Base-by-base conservation (phyloP, 2,888 invertebrate genomes). In the Caenorhabditis sp. region DNA sequence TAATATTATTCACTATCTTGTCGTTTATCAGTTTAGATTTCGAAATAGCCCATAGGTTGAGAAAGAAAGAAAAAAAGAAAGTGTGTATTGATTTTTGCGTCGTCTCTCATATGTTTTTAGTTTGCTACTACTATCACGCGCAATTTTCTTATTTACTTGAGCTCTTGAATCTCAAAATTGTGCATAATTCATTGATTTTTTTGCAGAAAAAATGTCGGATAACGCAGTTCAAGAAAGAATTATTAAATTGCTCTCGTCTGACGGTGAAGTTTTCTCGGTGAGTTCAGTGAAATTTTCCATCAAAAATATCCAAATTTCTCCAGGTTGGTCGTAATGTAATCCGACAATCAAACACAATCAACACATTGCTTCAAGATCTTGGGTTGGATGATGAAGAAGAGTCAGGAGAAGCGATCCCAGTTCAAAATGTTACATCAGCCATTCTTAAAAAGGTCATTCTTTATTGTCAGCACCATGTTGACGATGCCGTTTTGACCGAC, bases 261-360 rank as follows among this genome's bases (percentile, higher is more conserved):
- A 82, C 62, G 71, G 74, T 26, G 82, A 82, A 54, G 58, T 51
- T 21, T 78, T 82, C 76, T 62, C 69, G 36, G 76, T 75, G 31
- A 24, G 26, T n/a, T n/a, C 69, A 27, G 76, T 75, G 31, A 24
- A 19, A 10, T n/a, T 55, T 61, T 19, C 51, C 23, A 53, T 26
- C 12, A 58, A 94, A 94, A 0, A 23, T 96, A 97, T 89, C 94
- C 62, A 96, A 97, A 89, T 92, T 94, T 26, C 97, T 97, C 88
- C 94, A 95, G 81, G 95, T 97, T 0, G 96, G 97, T 87, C 93
- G 95, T 0, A 95, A 97, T 89, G 95, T 97, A 70, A 97, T 97
- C 57, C 95, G 95, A 91, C 95, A 95, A 89, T 97, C 96, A 0
- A 94, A 95, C 19, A 97, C 97, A 0, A 96, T 99, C 82, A 97